Conservation (phyloP, 1,140 invertebrate genomes). For the Drosophila mayri region DNA sequence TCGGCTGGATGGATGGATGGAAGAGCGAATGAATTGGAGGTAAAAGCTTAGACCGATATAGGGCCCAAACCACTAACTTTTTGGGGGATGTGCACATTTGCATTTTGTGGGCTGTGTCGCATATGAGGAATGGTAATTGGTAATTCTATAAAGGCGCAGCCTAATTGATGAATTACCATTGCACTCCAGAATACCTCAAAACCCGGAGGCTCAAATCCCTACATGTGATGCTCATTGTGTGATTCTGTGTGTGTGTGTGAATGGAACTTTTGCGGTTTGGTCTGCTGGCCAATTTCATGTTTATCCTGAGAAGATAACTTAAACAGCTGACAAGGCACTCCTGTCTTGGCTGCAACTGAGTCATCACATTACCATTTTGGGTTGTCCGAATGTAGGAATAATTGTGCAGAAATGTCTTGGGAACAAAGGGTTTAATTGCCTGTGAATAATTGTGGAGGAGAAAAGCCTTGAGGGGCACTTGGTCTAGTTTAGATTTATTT, state of each 20-base stretch:
- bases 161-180: slow-evolving; percentile 80
- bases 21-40: slow-evolving; percentile 5
- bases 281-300: slow-evolving; percentile 38
- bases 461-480: not conserved
- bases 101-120: slow-evolving; percentile 45
- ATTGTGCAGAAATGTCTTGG: slow-evolving; percentile 45
- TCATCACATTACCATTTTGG: slow-evolving; percentile 72
- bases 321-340: slow-evolving; percentile 49
- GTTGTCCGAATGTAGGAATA: slow-evolving; percentile 45
- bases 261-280: slow-evolving; percentile 53
- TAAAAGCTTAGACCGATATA: slow-evolving; percentile 50
- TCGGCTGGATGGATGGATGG: not conserved
- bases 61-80: slow-evolving; percentile 31
- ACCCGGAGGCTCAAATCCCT: slow-evolving; percentile 28
- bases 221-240: slow-evolving; percentile 14
- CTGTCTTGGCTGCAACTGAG: slow-evolving; percentile 54
- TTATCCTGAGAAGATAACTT: slow-evolving; percentile 44
- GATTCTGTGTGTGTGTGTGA: not conserved
- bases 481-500: not conserved
- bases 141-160: slow-evolving; percentile 67
- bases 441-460: not conserved
- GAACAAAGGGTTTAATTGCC: not conserved
- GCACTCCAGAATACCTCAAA: slow-evolving; percentile 38
- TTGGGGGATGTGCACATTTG: slow-evolving; percentile 54
- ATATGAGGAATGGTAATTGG: slow-evolving; percentile 47